phyloP scores from a whole-genome alignment of 2,888 invertebrate species.

The Himalopsyche kuldschensis region DNA sequence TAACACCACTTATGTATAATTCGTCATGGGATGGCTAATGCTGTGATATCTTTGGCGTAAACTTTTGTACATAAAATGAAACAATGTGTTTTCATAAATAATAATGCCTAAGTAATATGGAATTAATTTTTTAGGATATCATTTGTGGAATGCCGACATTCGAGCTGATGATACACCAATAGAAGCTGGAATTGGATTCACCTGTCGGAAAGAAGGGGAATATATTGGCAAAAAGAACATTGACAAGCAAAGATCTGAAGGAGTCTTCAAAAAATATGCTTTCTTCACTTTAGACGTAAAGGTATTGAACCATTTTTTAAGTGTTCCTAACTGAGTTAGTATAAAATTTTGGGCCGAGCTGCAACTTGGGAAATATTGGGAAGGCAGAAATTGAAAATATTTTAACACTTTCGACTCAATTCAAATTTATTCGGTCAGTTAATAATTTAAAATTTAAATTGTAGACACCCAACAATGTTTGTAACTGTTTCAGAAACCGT shows the following conservation, averaged over 20 bases:
- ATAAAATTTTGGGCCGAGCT: too few relatives aligned
- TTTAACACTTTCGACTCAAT: too few relatives aligned
- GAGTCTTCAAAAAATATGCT: slow-evolving; percentile 73
- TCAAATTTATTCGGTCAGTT: too few relatives aligned
- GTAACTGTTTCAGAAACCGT: slow-evolving; percentile 64
- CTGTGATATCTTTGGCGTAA: neutral
- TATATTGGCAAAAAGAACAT: slow-evolving; percentile 78
- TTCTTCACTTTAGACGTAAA: slow-evolving; percentile 71
- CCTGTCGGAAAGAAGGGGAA: slow-evolving; percentile 76
- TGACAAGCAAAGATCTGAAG: slow-evolving; percentile 65
- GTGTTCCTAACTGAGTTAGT: too few relatives aligned
- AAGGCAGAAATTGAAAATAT: too few relatives aligned
- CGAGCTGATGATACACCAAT: slow-evolving; percentile 83
- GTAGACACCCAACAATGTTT: too few relatives aligned
- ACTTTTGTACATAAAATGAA: neutral
- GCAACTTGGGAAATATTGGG: too few relatives aligned
- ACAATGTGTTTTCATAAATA: neutral
- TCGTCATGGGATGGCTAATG: too few relatives aligned
- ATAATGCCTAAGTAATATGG: neutral
- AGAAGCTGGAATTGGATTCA: slow-evolving; percentile 78
- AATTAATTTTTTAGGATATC: slow-evolving; percentile 66
- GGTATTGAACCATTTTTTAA: slow-evolving; percentile 43
- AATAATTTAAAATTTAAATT: too few relatives aligned
- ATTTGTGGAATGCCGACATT: slow-evolving; percentile 83
- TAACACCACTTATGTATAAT: too few relatives aligned